These are phyloP conservation scores for Latrodectus elegans DNA, from an alignment of 2,888 invertebrate genomes.

Conservation along the genomic window DNA sequence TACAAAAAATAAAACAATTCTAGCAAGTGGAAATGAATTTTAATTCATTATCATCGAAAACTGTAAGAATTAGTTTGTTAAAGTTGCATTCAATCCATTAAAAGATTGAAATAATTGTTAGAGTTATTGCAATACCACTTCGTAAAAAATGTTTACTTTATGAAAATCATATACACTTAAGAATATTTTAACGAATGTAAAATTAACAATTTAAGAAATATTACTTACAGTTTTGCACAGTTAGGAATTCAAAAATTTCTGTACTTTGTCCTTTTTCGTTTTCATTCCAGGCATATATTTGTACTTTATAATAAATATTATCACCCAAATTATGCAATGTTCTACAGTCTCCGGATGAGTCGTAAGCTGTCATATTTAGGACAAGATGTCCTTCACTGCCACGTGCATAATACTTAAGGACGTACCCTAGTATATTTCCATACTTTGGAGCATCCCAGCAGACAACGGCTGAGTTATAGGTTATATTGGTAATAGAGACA, in stretches of 20 bases:
- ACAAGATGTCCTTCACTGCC: neutral
- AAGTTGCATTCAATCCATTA: too few relatives aligned
- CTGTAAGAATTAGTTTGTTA: too few relatives aligned
- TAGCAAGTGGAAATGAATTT: too few relatives aligned
- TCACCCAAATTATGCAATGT: slow-evolving; percentile 34
- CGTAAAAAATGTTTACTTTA: too few relatives aligned
- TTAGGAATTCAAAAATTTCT: slow-evolving; percentile 43
- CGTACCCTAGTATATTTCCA: slow-evolving; percentile 45
- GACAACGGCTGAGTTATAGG: slow-evolving; percentile 26
- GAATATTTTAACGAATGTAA: too few relatives aligned
- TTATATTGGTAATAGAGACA: slow-evolving; percentile 26
- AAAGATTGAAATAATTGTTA: neutral
- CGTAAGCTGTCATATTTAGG: slow-evolving; percentile 35
- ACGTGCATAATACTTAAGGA: slow-evolving; percentile 23
- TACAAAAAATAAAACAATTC: too few relatives aligned
- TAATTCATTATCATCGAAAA: too few relatives aligned
- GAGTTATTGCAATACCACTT: too few relatives aligned
- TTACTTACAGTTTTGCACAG: slow-evolving; percentile 69
- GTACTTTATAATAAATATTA: slow-evolving; percentile 59
- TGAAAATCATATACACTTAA: too few relatives aligned
- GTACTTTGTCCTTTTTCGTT: slow-evolving; percentile 65
- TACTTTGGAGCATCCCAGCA: slow-evolving; percentile 53
- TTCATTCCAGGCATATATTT: slow-evolving; percentile 66
- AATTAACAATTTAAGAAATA: neutral
- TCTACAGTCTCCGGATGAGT: slow-evolving; percentile 25